Conservation (phyloP, 1,140 invertebrate genomes). For the Cherax quadricarinatus region DNA sequence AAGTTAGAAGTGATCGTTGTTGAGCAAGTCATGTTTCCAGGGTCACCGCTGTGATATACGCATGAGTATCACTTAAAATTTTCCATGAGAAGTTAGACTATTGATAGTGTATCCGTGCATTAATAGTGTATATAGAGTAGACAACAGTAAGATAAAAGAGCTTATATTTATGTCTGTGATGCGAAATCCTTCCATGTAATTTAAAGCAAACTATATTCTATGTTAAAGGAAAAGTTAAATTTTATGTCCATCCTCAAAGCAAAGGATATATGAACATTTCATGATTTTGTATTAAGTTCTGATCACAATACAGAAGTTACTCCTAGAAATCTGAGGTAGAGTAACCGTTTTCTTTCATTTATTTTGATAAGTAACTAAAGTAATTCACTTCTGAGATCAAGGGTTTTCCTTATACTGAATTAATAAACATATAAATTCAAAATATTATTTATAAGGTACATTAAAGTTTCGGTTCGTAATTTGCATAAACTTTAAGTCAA, state of each 20-base stretch:
- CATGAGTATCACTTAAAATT: too few relatives aligned
- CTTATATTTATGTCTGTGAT: conserved; percentile 52
- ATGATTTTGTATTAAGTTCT: not conserved
- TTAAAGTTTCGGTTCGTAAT: not conserved
- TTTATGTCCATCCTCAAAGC: not conserved
- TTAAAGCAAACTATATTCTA: not conserved
- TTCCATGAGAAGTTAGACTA: too few relatives aligned
- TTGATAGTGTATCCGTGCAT: not conserved
- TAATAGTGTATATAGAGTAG: not conserved
- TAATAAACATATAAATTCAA: not conserved
- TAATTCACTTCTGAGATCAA: not conserved
- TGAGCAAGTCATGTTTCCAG: not conserved
- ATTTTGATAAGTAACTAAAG: not conserved
- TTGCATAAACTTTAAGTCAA: not conserved
- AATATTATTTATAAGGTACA: not conserved
- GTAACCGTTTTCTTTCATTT: conserved; percentile 13
- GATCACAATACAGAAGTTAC: not conserved
- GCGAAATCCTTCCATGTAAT: conserved; percentile 39
- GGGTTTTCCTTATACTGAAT: not conserved
- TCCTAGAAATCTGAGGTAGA: not conserved
- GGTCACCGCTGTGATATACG: not conserved
- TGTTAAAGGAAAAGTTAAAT: not conserved
- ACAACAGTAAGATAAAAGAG: conserved; percentile 4
- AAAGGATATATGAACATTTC: not conserved
- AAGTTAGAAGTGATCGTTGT: not conserved